These are phyloP conservation scores for Apamea anceps DNA, from an alignment of 2,888 invertebrate genomes.

Conservation along the genomic window DNA sequence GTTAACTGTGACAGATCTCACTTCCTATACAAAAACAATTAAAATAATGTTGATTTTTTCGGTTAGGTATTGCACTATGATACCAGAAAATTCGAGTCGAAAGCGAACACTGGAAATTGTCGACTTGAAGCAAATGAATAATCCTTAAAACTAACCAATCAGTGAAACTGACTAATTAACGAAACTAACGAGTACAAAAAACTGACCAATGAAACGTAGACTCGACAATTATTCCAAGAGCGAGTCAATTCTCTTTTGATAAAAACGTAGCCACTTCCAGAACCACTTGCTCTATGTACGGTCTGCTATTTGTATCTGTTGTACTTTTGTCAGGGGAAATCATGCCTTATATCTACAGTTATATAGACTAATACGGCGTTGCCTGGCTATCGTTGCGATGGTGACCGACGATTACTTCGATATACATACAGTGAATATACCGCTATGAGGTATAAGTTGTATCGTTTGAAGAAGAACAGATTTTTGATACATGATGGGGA, in stretches of 20 bases:
- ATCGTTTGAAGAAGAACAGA: conserved; percentile 57
- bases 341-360: conserved; percentile 81
- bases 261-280: conserved; percentile 50
- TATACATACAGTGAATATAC: conserved; percentile 64
- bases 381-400: conserved; percentile 86
- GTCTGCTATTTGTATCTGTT: conserved; percentile 82
- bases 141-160: neutral
- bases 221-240: neutral
- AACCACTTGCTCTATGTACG: conserved; percentile 52
- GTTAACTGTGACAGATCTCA: neutral
- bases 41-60: no score
- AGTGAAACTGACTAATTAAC: neutral
- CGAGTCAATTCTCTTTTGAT: neutral
- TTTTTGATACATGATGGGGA: conserved; percentile 28
- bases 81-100: no score
- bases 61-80: no score
- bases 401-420: conserved; percentile 80
- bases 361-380: conserved; percentile 84
- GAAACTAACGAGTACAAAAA: neutral
- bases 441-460: conserved; percentile 46
- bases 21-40: neutral
- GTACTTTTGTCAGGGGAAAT: conserved; percentile 87
- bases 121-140: no score
- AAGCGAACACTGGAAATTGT: no score
- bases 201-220: neutral